Evolutionary conservation across 2,797 vertebrate species (phyloP).

Genomic region (Rousettus madagascariensis): DNA sequence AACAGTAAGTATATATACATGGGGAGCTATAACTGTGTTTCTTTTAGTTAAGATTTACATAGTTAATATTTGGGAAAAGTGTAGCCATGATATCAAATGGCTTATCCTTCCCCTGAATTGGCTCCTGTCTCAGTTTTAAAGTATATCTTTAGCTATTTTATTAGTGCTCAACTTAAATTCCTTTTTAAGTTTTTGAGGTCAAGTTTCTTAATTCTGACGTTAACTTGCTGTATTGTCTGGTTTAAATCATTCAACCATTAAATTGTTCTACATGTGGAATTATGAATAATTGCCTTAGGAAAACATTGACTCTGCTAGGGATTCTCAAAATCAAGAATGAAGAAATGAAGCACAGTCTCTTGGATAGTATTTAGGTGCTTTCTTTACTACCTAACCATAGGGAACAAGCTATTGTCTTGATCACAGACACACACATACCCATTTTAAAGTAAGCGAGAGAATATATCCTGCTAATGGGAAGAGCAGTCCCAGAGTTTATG

Average conservation of each 20-base stretch:
- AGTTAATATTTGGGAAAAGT: constrained; percentile 6
- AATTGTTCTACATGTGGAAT: not conserved
- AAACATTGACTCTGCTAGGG: constrained; percentile 22
- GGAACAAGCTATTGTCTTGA: not conserved
- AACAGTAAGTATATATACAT: constrained; percentile 73
- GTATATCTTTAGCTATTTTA: not conserved
- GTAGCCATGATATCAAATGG: not conserved
- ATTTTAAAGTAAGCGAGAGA: not conserved
- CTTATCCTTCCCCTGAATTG: not conserved
- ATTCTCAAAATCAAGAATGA: constrained; percentile 19
- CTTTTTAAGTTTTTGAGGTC: not conserved
- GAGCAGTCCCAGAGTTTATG: not conserved
- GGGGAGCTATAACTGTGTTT: constrained; percentile 51
- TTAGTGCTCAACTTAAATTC: constrained; percentile 29
- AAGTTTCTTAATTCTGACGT: constrained; percentile 21
- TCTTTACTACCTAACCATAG: not conserved
- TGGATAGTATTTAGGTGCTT: not conserved
- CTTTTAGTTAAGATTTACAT: constrained; percentile 51
- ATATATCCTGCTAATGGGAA: not conserved
- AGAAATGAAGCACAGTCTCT: not conserved
- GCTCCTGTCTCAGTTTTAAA: not conserved
- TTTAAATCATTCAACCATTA: constrained; percentile 35
- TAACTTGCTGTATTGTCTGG: not conserved
- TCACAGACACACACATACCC: not conserved
- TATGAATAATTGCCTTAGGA: constrained; percentile 26